Evolutionary conservation across 2,797 vertebrate genomes (phyloP), one percentile per base, ranked within the genome.

Genomic region (Arremon aurantiirostris): DNA sequence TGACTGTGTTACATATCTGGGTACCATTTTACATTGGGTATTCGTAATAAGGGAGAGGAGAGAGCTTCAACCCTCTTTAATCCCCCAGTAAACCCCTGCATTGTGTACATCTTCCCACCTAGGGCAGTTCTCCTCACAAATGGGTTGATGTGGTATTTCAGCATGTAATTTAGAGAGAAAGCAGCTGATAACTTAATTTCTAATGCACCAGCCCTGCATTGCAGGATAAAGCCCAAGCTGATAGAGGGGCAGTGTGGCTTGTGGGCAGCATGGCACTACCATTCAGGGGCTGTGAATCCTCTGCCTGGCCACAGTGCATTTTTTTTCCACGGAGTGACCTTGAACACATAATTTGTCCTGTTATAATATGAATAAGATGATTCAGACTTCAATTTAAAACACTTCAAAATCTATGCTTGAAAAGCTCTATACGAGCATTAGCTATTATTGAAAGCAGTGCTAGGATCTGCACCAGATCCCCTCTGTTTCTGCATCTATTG

Each of bases 301-400:
- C 50, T 81, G 52, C 28, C 35, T 75, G 37, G n/a, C 15, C 30
- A 28, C 14, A 21, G 28, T 37, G 34, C 17, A 15, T 28, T 72
- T 86, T 76, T 79, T 87, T 65, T 21, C 63, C 5, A 0, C 52
- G 46, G 42, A 47, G 41, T 83, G 47, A 83, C 76, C 87, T 75
- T 94, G 77, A 88, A 11, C 15, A 22, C 26, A 41, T 60, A 8
- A 76, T 86, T 83, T 88, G 13, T 76, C 26, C 59, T 66, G 22
- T 61, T 93, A 61, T 12, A 81, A 75, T 47, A 47, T 18, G 28
- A 91, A 78, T 65, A 86, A 94, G 72, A 93, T 83, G 2, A 91
- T 81, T 90, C 87, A 91, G 70, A 60, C 59, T 69, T 90, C 66
- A 76, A 46, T 93, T 79, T 91, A 63, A 92, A 94, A 49, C 41